Evolutionary conservation across 1,140 invertebrate species (phyloP).

Genomic region (Diachasmimorpha longicaudata): DNA sequence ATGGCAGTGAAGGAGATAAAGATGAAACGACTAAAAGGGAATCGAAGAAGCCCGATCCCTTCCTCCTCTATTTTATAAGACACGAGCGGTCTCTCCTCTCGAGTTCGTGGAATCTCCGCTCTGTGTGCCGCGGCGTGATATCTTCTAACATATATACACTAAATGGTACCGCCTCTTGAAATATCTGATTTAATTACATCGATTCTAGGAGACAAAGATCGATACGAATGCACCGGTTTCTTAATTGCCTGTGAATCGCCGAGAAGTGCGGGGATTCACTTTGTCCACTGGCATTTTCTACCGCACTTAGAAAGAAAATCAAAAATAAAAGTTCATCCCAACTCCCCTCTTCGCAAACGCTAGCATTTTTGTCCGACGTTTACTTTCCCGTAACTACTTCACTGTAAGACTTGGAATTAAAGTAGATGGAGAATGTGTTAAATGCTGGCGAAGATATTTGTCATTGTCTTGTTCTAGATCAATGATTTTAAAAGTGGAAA

Average conservation of each 20-base stretch:
- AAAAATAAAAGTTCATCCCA: not conserved
- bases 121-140: conserved; percentile 25
- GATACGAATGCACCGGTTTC: conserved; percentile 44
- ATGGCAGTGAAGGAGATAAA: conserved; percentile 12
- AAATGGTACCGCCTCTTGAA: conserved; percentile 51
- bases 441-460: not conserved
- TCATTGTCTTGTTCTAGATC: not conserved
- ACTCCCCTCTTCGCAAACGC: not conserved
- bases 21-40: conserved; percentile 23
- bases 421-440: not conserved
- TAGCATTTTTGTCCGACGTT: not conserved
- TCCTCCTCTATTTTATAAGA: conserved; percentile 38
- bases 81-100: conserved; percentile 31
- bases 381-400: not conserved
- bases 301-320: not conserved
- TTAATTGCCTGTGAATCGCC: conserved; percentile 44
- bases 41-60: conserved; percentile 33
- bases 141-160: conserved; percentile 23
- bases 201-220: conserved; percentile 59
- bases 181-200: conserved; percentile 60
- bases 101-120: conserved; percentile 40
- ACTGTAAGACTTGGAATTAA: not conserved
- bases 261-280: conserved; percentile 19
- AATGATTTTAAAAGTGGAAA: not conserved
- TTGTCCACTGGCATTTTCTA: conserved; percentile 11